These are phyloP conservation scores for Mirounga angustirostris DNA, from an alignment of 2,113 vertebrate species.

Conservation along the genomic window DNA sequence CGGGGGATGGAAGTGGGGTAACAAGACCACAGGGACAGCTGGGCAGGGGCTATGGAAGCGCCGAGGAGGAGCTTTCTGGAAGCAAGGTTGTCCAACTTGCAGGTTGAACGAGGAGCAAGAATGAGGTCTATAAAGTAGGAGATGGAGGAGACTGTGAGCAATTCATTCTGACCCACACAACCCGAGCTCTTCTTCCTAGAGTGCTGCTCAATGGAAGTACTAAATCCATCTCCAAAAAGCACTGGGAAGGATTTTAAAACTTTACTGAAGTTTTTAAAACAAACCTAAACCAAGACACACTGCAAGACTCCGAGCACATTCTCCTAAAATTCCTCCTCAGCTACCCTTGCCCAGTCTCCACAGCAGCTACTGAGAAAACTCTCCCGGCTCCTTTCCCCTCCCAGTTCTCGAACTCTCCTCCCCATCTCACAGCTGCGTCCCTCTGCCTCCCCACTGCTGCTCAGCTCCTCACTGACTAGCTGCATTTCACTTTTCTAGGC, in stretches of 20 bases:
- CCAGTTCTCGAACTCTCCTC: not conserved
- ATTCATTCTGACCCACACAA: not conserved
- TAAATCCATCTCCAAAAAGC: not conserved
- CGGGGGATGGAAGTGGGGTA: not conserved
- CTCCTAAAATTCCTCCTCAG: not conserved
- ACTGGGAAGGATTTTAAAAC: not conserved
- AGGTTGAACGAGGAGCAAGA: not conserved
- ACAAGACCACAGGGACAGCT: not conserved
- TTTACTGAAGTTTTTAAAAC: not conserved
- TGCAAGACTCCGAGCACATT: not conserved
- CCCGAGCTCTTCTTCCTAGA: not conserved
- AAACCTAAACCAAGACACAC: not conserved
- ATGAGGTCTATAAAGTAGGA: not conserved
- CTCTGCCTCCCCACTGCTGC: not conserved
- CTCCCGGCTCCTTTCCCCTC: not conserved
- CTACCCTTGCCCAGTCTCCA: not conserved
- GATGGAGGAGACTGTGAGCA: not conserved
- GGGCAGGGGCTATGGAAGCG: not conserved
- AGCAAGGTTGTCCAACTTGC: not conserved
- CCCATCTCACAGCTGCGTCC: not conserved
- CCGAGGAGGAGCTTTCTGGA: not conserved
- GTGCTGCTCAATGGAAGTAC: not conserved
- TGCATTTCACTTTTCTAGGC: not conserved
- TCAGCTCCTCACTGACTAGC: constrained; percentile 19
- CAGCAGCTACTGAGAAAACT: constrained; percentile 24